phyloP scores from a whole-genome alignment of 2,113 vertebrate species.

The Onychostoma macrolepis region DNA sequence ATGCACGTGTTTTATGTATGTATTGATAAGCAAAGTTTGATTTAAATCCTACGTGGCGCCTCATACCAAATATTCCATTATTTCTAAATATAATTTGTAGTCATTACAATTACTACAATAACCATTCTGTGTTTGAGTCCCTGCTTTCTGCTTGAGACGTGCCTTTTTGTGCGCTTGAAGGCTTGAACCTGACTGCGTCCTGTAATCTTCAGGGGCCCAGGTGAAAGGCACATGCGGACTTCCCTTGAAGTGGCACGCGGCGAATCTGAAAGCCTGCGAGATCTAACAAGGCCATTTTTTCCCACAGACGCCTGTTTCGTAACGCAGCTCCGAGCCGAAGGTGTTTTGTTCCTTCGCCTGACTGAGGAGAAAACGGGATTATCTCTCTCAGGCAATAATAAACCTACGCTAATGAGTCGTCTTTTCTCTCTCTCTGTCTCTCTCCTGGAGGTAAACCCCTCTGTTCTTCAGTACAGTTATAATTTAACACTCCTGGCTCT shows the following conservation, averaged over 20 bases:
- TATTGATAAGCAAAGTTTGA: no score
- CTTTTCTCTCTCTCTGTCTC: conserved; percentile 8
- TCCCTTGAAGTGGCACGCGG: background rate
- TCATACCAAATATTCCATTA: background rate
- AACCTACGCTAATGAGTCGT: conserved; percentile 33
- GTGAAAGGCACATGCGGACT: background rate
- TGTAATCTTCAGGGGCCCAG: conserved; percentile 10
- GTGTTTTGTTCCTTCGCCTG: conserved; percentile 7
- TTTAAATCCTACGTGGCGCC: no score
- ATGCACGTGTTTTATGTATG: no score
- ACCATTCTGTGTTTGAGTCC: background rate
- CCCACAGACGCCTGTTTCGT: background rate
- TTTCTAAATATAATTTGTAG: background rate
- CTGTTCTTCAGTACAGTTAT: conserved; percentile 46
- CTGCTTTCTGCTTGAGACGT: background rate
- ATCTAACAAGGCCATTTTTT: conserved; percentile 30
- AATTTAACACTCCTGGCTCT: conserved; percentile 60
- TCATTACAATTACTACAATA: background rate
- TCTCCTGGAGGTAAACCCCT: conserved; percentile 53
- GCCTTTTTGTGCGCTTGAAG: background rate
- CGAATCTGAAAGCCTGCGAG: background rate
- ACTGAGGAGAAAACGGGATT: conserved; percentile 35
- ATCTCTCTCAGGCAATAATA: conserved; percentile 38
- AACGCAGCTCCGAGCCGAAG: background rate
- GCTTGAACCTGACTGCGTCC: background rate